Conservation (phyloP, 1,140 invertebrate species). For the Megathymus violae region DNA sequence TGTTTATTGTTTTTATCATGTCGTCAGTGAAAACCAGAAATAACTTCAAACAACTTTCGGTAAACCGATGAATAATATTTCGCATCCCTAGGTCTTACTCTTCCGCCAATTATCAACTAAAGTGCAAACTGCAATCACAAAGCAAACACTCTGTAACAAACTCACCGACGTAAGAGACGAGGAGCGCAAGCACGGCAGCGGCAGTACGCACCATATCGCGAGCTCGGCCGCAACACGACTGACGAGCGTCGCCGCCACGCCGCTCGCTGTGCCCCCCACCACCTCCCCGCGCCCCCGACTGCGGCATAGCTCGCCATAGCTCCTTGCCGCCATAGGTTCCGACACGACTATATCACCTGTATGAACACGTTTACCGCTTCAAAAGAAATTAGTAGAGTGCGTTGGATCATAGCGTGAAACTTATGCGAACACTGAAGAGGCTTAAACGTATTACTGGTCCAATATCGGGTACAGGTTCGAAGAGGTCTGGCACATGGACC, state of each 20-base stretch:
- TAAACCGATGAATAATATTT: background rate
- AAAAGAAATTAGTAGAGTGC: too few species aligned
- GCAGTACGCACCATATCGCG: constrained; percentile 57
- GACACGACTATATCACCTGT: too few species aligned
- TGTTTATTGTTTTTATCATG: too few species aligned
- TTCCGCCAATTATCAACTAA: background rate
- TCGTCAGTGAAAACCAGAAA: too few species aligned
- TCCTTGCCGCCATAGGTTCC: constrained; percentile 31
- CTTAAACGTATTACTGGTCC: too few species aligned
- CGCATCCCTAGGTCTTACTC: background rate
- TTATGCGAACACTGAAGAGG: too few species aligned
- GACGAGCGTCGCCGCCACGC: constrained; percentile 13
- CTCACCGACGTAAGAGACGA: constrained; percentile 67
- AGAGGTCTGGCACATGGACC: too few species aligned
- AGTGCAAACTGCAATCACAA: background rate
- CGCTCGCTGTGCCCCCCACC: too few species aligned
- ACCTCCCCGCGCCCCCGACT: constrained; percentile 74
- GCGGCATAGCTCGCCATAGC: constrained; percentile 67
- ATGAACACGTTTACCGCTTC: too few species aligned
- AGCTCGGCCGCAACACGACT: constrained; percentile 47
- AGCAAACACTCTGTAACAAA: too few species aligned
- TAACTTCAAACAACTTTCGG: background rate
- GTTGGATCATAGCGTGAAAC: too few species aligned
- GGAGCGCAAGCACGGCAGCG: constrained; percentile 46
- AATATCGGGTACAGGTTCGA: too few species aligned